These are phyloP conservation scores for Mohoua ochrocephala DNA, from an alignment of 2,113 vertebrate species.

Conservation along the genomic window DNA sequence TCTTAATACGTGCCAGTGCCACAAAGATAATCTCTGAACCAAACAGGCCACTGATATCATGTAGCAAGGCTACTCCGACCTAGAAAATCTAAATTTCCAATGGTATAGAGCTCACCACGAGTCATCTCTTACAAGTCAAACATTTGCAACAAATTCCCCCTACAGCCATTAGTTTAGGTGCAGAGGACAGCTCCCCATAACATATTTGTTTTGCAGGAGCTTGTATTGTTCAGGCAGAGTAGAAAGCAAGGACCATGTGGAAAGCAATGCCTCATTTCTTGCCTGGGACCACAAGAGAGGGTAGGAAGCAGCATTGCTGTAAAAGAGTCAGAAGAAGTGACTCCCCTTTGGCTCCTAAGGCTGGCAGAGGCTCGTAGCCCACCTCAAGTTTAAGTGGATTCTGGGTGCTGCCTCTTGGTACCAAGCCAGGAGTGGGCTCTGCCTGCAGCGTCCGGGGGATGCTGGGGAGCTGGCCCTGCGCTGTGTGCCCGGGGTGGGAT, in stretches of 20 bases:
- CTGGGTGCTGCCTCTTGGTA: not conserved
- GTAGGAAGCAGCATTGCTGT: not conserved
- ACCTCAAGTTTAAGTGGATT: not conserved
- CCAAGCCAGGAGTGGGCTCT: not conserved
- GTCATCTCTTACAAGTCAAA: not conserved
- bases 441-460: not conserved
- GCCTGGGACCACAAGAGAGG: not conserved
- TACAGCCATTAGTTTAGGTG: not conserved
- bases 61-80: not conserved
- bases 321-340: not conserved
- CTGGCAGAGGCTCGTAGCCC: not conserved
- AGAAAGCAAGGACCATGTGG: not conserved
- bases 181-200: not conserved
- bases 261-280: not conserved
- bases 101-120: not conserved
- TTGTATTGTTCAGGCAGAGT: not conserved
- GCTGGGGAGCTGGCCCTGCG: not conserved
- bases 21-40: not conserved
- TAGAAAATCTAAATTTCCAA: not conserved
- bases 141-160: not conserved
- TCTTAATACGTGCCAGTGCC: accelerated
- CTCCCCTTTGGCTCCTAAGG: not conserved
- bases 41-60: not conserved
- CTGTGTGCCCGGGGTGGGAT: not conserved
- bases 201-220: not conserved